Evolutionary conservation across 2,888 invertebrate species (phyloP).

Genomic region (Noctua janthe): DNA sequence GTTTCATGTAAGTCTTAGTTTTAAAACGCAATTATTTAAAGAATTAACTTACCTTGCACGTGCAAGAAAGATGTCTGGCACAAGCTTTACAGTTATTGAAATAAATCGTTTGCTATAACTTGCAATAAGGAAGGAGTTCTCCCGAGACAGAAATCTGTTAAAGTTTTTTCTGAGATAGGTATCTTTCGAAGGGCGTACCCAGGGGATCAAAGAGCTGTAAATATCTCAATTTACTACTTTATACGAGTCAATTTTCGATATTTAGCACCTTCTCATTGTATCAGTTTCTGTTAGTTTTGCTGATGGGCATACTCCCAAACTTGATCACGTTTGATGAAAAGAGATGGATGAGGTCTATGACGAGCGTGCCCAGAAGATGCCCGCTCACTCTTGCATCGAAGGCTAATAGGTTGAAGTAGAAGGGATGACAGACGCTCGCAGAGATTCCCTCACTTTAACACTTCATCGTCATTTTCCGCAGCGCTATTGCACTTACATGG

Average conservation of each 20-base stretch:
- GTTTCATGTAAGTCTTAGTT: background rate
- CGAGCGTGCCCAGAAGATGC: background rate
- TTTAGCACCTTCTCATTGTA: background rate
- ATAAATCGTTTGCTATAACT: slow-evolving; percentile 28
- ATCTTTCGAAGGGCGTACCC: background rate
- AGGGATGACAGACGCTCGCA: background rate
- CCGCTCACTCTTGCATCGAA: background rate
- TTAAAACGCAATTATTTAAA: background rate
- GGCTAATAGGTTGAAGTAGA: background rate
- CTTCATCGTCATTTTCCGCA: background rate
- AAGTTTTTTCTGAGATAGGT: slow-evolving; percentile 1
- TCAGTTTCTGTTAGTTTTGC: background rate
- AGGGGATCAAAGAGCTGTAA: background rate
- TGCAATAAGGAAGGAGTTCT: slow-evolving; percentile 6
- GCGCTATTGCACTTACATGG: background rate
- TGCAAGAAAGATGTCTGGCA: background rate
- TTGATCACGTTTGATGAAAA: background rate
- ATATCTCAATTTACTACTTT: background rate
- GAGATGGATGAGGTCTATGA: background rate
- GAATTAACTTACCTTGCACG: background rate
- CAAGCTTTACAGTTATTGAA: slow-evolving; percentile 34
- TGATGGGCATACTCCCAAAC: background rate
- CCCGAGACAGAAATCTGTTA: slow-evolving; percentile 10
- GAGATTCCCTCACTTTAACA: background rate
- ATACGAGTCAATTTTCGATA: background rate